phyloP scores from a whole-genome alignment of 2,797 vertebrate species.

The Enteromius paludinosus region DNA sequence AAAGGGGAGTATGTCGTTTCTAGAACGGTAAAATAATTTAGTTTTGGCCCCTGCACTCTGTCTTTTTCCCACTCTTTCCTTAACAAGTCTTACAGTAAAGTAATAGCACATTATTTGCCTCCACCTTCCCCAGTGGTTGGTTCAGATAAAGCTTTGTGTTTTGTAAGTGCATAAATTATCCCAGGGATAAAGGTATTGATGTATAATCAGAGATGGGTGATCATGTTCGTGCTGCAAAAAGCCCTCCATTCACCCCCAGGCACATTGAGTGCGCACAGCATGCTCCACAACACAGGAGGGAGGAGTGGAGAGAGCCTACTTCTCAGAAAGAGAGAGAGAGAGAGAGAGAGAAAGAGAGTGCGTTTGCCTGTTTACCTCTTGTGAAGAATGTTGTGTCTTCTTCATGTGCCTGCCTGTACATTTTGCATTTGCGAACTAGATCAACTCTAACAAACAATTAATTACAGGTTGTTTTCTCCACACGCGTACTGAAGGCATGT shows the following conservation, averaged over 20 bases:
- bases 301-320: slow-evolving; percentile 34
- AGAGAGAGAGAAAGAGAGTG: slow-evolving; percentile 34
- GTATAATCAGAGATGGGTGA: slow-evolving; percentile 77
- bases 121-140: slow-evolving; percentile 67
- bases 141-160: slow-evolving; percentile 76
- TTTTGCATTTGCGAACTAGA: slow-evolving; percentile 16
- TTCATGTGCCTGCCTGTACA: slow-evolving; percentile 30
- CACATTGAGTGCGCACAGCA: slow-evolving; percentile 62
- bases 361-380: slow-evolving; percentile 17
- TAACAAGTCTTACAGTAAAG: slow-evolving; percentile 59
- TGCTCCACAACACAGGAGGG: slow-evolving; percentile 63
- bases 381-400: slow-evolving; percentile 36
- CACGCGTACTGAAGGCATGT: not conserved
- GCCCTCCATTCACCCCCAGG: slow-evolving; percentile 68
- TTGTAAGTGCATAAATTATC: slow-evolving; percentile 78
- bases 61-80: slow-evolving; percentile 52
- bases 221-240: slow-evolving; percentile 61
- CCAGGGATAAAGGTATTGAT: slow-evolving; percentile 76
- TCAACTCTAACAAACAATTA: slow-evolving; percentile 32
- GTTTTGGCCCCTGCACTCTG: slow-evolving; percentile 50
- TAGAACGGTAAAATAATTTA: slow-evolving; percentile 60
- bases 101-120: slow-evolving; percentile 62
- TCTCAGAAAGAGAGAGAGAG: slow-evolving; percentile 25
- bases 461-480: slow-evolving; percentile 33
- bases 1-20: slow-evolving; percentile 52